Base-by-base conservation (phyloP, 2,113 vertebrate genomes). In the Beaufortia kweichowensis region DNA sequence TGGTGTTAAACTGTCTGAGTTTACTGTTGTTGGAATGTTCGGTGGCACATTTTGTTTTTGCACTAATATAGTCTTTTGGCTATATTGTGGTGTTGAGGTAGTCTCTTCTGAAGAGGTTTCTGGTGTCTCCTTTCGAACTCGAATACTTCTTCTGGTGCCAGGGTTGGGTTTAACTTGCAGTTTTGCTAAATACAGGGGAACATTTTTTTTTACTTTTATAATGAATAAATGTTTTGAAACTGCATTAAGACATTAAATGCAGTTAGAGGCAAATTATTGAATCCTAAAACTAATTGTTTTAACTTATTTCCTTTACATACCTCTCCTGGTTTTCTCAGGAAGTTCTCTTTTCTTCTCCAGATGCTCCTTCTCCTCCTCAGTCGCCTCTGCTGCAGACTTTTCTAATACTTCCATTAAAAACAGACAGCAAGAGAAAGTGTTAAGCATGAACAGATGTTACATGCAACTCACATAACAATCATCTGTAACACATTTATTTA, bases 141-240 rank as follows among this genome's bases (percentile, higher is more conserved):
- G 14, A 24, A 39, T 15, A 12, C 33, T 56, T 60, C 63, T 86
- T 57, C 48, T 85, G n/a, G 12, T 60, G 31, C 53, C 3, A 1
- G 43, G 23, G 11, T 28, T 82, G 9, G 85, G 65, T 69, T 85
- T 80, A 4, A 78, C 77, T 71, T 81, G 85, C n/a, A 48, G 33
- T 75, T 87, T 85, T 59, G 33, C 89, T 88, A 63, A 29, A 80
- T 3, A 62, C 14, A 19, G 10, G 10, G 31, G 14, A n/a, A n/a
- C n/a, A n/a, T n/a, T n/a, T n/a, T n/a, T n/a, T n/a, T n/a, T n/a
- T n/a, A n/a, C n/a, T n/a, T n/a, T n/a, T n/a, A n/a, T n/a, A n/a
- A n/a, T n/a, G n/a, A 39, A 39, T 7, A 39, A 10, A 39, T 39
- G 35, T 39, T 39, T 39, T 39, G 35, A 39, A 39, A 39, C 8